A percentile compares a stretch with the other conserved stretches of the same genome.
Evolutionary conservation across 2,888 invertebrate species (phyloP).

Genomic region (Rhimphoctona megacephalus): DNA sequence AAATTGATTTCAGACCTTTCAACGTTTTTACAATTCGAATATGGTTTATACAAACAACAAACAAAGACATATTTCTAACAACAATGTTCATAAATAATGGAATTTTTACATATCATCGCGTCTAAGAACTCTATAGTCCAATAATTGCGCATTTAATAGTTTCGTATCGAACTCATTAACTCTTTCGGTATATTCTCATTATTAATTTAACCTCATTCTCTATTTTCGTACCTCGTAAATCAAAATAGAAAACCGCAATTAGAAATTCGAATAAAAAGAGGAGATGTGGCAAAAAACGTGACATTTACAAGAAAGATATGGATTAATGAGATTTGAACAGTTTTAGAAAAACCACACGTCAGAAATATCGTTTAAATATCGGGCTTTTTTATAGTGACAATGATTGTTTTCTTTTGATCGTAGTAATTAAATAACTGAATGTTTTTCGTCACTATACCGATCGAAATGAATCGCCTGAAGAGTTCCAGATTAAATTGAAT

Average conservation of each 20-base stretch:
- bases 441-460: too few species aligned
- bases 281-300: background rate
- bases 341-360: background rate
- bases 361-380: background rate
- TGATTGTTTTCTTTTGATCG: background rate
- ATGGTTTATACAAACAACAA: background rate
- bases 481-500: background rate
- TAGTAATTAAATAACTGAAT: background rate
- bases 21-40: background rate
- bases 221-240: constrained; percentile 23
- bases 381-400: background rate
- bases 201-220: constrained; percentile 46
- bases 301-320: background rate
- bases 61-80: background rate
- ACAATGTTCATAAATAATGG: background rate
- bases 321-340: background rate
- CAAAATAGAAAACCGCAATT: background rate
- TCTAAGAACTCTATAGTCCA: constrained; percentile 31
- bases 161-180: constrained; percentile 58
- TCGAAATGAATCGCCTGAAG: too few species aligned
- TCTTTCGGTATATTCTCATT: constrained; percentile 38
- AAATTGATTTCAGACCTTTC: background rate
- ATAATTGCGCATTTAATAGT: constrained; percentile 55
- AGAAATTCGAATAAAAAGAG: constrained; percentile 8
- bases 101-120: background rate